These are phyloP conservation scores for Microtus pennsylvanicus DNA, from an alignment of 2,113 vertebrate genomes.

Conservation along the genomic window DNA sequence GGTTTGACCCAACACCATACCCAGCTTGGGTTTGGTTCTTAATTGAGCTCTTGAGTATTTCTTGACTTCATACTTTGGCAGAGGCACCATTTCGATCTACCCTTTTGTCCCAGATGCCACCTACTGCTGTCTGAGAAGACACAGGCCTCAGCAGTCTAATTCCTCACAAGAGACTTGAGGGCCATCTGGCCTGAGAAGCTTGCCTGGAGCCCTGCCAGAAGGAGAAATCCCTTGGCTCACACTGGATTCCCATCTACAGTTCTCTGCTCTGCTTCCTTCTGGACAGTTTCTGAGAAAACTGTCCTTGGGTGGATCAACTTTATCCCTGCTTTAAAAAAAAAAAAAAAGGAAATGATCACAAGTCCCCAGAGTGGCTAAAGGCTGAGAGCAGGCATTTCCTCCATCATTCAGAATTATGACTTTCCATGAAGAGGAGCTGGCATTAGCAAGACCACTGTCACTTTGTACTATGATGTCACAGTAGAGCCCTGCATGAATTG, in stretches of 20 bases:
- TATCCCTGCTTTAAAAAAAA: background rate
- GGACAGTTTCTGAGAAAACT: background rate
- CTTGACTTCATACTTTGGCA: background rate
- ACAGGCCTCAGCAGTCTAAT: background rate
- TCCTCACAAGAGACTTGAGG: background rate
- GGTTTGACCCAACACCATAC: background rate
- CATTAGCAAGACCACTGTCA: background rate
- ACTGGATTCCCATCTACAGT: background rate
- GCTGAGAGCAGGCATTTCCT: slow-evolving; percentile 39
- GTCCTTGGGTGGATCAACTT: background rate
- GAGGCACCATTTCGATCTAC: background rate
- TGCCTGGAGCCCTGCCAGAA: background rate
- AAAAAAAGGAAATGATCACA: background rate
- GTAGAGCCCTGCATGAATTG: background rate
- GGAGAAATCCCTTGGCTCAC: background rate
- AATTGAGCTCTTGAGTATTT: background rate
- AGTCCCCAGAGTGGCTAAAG: background rate
- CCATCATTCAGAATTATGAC: slow-evolving; percentile 17
- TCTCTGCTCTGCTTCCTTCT: background rate
- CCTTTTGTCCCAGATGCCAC: background rate
- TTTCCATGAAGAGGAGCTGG: slow-evolving; percentile 58
- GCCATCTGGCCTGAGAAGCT: background rate
- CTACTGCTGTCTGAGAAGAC: background rate
- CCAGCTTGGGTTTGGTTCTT: background rate
- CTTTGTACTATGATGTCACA: background rate